phyloP scores from a whole-genome alignment of 2,888 invertebrate species.

The Lithophane ornitopus region DNA sequence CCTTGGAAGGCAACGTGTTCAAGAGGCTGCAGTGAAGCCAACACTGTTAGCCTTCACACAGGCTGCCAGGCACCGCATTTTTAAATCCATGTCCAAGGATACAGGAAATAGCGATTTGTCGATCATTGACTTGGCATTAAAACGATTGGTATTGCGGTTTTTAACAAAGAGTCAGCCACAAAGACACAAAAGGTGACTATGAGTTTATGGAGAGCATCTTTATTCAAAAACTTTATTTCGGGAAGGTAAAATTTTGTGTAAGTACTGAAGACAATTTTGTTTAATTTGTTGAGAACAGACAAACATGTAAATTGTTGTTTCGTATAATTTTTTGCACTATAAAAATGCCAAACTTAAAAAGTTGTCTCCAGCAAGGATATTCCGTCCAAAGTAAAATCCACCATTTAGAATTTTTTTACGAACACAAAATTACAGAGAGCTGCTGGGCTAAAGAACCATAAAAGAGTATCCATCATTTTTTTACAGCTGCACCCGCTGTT shows the following conservation, averaged over 20 bases:
- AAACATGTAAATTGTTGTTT: not conserved
- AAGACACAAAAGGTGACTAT: too few relatives aligned
- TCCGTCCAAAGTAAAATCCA: not conserved
- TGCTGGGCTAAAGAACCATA: slow-evolving; percentile 14
- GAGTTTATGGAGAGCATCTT: too few relatives aligned
- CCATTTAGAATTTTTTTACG: not conserved
- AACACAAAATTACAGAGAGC: slow-evolving; percentile 1
- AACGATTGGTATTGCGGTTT: not conserved
- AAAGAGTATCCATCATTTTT: slow-evolving; percentile 26
- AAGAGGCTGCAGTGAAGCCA: slow-evolving; percentile 75
- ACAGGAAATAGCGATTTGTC: slow-evolving; percentile 32
- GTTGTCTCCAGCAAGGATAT: not conserved
- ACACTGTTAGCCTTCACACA: slow-evolving; percentile 57
- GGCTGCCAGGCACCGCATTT: slow-evolving; percentile 53
- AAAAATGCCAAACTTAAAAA: not conserved
- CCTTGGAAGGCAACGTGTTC: slow-evolving; percentile 73
- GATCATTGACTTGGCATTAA: not conserved
- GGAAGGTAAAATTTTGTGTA: not conserved
- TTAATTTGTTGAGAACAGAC: not conserved
- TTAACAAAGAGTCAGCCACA: not conserved
- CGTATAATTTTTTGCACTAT: not conserved
- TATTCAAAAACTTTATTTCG: not conserved
- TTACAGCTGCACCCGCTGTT: slow-evolving; percentile 48
- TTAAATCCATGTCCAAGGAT: slow-evolving; percentile 40
- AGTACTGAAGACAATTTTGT: not conserved